These are phyloP conservation scores for Parapristionchus giblindavisi DNA, from an alignment of 2,888 invertebrate genomes.

Conservation along the genomic window DNA sequence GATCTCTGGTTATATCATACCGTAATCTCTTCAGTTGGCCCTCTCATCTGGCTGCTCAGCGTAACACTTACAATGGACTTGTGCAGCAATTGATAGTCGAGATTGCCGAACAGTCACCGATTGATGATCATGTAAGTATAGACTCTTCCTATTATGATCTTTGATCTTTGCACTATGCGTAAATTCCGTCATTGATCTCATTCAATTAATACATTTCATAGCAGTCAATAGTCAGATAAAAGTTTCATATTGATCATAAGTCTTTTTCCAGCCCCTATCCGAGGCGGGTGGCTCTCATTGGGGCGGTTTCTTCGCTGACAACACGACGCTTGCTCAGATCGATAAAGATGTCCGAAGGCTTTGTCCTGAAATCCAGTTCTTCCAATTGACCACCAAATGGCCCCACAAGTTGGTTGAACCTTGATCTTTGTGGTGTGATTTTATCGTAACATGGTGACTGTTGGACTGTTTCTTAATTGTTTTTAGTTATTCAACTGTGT, in stretches of 20 bases:
- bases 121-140: constrained; percentile 58
- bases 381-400: constrained; percentile 90
- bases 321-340: constrained; percentile 94
- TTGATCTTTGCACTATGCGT: constrained; percentile 1
- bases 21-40: constrained; percentile 20
- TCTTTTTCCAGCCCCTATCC: constrained; percentile 83
- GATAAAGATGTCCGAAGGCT: constrained; percentile 82
- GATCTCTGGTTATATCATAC: no score
- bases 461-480: no score
- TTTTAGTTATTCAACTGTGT: no score
- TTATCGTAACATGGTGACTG: not conserved
- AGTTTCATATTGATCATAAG: not conserved
- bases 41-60: constrained; percentile 40
- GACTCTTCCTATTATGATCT: not conserved
- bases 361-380: constrained; percentile 95
- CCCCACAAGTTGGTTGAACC: constrained; percentile 74
- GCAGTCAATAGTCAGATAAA: no score
- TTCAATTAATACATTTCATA: not conserved
- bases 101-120: constrained; percentile 39
- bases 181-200: not conserved
- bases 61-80: constrained; percentile 57
- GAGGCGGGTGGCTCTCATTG: constrained; percentile 94
- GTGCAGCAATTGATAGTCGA: constrained; percentile 61
- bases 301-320: constrained; percentile 94
- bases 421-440: not conserved